Evolutionary conservation across 2,797 vertebrate genomes (phyloP).

Genomic region (Sebastes cheni): DNA sequence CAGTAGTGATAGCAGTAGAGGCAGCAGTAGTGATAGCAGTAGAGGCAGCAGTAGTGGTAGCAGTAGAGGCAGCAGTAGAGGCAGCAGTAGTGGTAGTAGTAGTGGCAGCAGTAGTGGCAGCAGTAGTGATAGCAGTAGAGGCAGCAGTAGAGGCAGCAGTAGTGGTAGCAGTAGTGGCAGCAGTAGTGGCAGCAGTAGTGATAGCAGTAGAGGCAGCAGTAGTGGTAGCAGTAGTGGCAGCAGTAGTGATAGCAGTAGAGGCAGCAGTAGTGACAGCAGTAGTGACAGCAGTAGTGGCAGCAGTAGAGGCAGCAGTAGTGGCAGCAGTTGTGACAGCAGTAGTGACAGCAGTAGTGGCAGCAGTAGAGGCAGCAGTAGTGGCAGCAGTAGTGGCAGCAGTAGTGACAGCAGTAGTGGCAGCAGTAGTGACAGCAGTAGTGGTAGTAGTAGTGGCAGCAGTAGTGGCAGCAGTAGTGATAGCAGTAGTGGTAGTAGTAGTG

Average conservation of each 20-base stretch:
- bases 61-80: no score
- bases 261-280: fast-evolving
- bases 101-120: fast-evolving
- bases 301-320: neutral
- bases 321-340: neutral
- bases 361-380: no score
- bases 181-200: no score
- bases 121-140: no score
- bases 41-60: fast-evolving
- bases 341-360: fast-evolving
- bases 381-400: fast-evolving
- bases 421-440: no score
- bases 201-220: neutral
- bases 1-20: neutral
- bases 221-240: fast-evolving
- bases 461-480: fast-evolving
- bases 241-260: no score
- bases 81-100: no score
- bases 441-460: fast-evolving
- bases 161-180: no score
- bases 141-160: no score
- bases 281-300: no score
- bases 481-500: no score
- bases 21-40: no score
- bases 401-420: neutral